These are phyloP conservation scores for Anguilla rostrata DNA, from an alignment of 2,113 vertebrate genomes.

Conservation along the genomic window DNA sequence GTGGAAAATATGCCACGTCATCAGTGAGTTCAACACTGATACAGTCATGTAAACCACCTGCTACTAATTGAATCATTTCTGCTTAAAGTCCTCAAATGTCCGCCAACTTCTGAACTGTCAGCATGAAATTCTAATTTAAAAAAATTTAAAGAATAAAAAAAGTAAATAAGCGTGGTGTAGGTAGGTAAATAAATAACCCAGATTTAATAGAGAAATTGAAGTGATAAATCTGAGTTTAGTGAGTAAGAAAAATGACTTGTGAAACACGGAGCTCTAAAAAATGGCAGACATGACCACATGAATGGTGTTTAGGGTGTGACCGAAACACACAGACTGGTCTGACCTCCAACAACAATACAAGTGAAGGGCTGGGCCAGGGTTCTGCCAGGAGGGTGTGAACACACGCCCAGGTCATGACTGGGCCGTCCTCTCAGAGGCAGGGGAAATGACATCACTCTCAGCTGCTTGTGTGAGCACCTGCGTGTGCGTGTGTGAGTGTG, in stretches of 20 bases:
- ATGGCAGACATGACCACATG: conserved; percentile 18
- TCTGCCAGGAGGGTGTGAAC: neutral
- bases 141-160: too few species aligned
- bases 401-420: neutral
- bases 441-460: neutral
- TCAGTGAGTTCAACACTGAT: neutral
- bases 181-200: too few species aligned
- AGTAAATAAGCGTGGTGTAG: too few species aligned
- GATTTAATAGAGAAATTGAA: too few species aligned
- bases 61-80: neutral
- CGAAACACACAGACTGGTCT: conserved; percentile 1
- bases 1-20: neutral
- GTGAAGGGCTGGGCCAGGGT: conserved; percentile 1
- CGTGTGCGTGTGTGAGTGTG: neutral
- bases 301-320: neutral
- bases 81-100: neutral
- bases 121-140: neutral
- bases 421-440: neutral
- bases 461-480: neutral
- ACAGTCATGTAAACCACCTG: neutral
- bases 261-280: neutral
- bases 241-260: neutral
- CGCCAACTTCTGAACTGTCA: neutral
- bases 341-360: conserved; percentile 18
- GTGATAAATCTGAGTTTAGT: neutral